Conservation (phyloP, 37 sponge, comb jelly and placozoan genomes). For the Spongia lamella region DNA sequence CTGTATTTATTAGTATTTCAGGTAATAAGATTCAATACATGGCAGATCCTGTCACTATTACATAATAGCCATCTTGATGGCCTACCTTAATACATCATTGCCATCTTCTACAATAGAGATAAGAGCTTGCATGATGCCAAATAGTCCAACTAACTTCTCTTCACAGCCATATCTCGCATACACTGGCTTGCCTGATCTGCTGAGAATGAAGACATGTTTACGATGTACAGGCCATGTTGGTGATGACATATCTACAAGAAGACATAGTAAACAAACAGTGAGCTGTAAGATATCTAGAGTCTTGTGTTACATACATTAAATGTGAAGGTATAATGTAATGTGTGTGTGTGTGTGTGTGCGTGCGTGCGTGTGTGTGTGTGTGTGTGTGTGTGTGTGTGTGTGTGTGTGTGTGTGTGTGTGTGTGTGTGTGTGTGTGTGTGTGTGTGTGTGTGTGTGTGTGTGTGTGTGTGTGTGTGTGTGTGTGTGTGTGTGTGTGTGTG, state of each 20-base stretch:
- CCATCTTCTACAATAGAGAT: constrained; percentile 90
- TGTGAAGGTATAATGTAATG: no score
- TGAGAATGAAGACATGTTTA: constrained; percentile 92
- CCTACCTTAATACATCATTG: constrained; percentile 74
- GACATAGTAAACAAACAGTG: no score
- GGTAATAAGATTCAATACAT: not conserved
- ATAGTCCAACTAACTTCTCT: constrained; percentile 87
- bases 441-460: no score
- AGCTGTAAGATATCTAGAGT: no score
- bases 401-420: no score
- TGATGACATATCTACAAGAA: constrained; percentile 70
- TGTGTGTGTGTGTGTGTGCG: no score
- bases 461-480: no score
- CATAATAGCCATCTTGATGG: not conserved
- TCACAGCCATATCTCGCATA: constrained; percentile 91
- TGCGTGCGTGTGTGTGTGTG: no score
- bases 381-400: no score
- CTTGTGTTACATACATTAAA: no score
- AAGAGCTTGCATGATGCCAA: constrained; percentile 98
- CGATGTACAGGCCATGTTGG: constrained; percentile 67
- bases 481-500: no score
- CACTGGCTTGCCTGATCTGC: constrained; percentile 93
- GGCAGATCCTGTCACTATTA: not conserved
- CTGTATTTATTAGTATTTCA: not conserved
- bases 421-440: no score